These are phyloP conservation scores for Volucella inflata DNA, from an alignment of 2,888 invertebrate species.

Conservation along the genomic window DNA sequence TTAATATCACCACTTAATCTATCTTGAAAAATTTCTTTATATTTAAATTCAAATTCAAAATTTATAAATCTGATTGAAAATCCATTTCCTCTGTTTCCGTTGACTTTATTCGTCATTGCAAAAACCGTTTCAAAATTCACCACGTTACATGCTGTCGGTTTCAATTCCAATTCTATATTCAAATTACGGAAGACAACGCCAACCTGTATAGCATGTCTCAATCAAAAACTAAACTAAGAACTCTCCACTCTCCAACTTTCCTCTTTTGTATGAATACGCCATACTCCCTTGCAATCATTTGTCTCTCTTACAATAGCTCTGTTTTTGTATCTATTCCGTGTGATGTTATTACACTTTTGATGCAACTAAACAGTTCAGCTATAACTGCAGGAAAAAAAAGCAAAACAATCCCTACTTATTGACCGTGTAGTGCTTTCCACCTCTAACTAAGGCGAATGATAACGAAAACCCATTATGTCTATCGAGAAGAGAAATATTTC, in stretches of 20 bases:
- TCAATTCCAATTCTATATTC: too few relatives aligned
- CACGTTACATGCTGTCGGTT: neutral
- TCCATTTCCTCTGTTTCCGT: neutral
- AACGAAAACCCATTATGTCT: conserved; percentile 4
- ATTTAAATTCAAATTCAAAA: too few relatives aligned
- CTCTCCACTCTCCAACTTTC: conserved; percentile 42
- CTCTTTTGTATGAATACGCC: conserved; percentile 19
- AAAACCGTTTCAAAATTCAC: conserved; percentile 45
- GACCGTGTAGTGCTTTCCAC: conserved; percentile 7
- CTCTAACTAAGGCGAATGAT: conserved; percentile 36
- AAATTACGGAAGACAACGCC: conserved; percentile 27
- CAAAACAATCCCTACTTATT: conserved; percentile 52
- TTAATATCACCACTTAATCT: too few relatives aligned
- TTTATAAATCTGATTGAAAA: too few relatives aligned
- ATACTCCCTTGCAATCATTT: neutral
- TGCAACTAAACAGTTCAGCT: conserved; percentile 51
- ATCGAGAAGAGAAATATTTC: conserved; percentile 32
- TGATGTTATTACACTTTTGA: conserved; percentile 66
- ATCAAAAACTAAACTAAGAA: conserved; percentile 5
- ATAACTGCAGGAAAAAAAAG: conserved; percentile 14
- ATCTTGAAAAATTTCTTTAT: too few relatives aligned
- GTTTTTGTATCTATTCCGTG: conserved; percentile 68
- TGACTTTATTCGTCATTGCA: neutral
- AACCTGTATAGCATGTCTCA: neutral
- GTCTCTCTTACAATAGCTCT: conserved; percentile 49